Evolutionary conservation across 37 sponge, comb jelly and placozoan genomes (phyloP), one percentile per base, ranked within the genome.

Genomic region (Spongilla lacustris): DNA sequence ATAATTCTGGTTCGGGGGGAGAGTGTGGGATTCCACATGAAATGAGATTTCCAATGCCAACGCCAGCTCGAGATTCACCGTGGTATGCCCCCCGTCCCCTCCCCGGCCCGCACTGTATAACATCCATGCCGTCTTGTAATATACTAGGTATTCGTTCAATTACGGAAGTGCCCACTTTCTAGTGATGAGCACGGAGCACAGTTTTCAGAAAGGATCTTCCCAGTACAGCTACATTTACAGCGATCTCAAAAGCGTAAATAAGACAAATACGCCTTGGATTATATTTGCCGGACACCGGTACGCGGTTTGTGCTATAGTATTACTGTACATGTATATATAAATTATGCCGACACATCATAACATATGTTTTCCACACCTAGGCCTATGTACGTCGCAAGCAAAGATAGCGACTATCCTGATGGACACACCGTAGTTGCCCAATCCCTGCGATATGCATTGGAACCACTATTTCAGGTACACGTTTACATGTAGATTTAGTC

Each of bases 161-260:
- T 92, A 87, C 83, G 95, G 92, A 23, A 75, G 76, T 14, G 78
- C 86, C 36, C 95, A 95, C 82, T 76, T 95, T 33, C 69, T 92
- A 19, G 77, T 89, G 85, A 92, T 95, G 92, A 90, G 90, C 66
- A 95, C 95, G 1, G 95, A 95, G 82, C 92, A 92, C 33, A 87
- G 81, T 76, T 92, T 84, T 74, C 32, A 36, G 29, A 46, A 67
- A 9, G 58, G 35, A 26, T 92, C 93, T 19, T 29, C 50, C 0
- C 89, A 90, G 79, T 89, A 89, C 81, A 25, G 67, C 19, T 92
- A 74, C 50, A 87, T 95, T 6, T 87, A 72, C 32, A 31, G 38
- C 25, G 83, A 92, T 78, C 70, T 95, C 23, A 69, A 77, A 28
- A 68, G 78, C 30, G 95, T 95, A 4, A 73, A 95, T 41, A 80